Evolutionary conservation across 1,140 invertebrate species (phyloP).

Genomic region (Brachionus sp.): DNA sequence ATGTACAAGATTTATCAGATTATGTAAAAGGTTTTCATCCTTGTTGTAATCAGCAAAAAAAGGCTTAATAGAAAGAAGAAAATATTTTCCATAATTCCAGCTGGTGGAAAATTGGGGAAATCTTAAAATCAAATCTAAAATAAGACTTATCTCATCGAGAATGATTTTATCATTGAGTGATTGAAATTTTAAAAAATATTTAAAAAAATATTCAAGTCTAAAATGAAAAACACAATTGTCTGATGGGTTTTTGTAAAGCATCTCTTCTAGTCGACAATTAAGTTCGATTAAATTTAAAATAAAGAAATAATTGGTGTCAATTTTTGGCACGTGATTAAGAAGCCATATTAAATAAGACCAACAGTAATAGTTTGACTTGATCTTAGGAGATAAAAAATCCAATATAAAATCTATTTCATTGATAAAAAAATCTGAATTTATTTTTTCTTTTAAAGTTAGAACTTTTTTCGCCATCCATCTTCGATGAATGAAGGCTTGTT

Average conservation of each 20-base stretch:
- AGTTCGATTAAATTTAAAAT: background rate
- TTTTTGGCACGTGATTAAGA: background rate
- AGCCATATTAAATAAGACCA: conserved; percentile 44
- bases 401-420: background rate
- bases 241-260: conserved; percentile 24
- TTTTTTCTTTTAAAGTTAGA: background rate
- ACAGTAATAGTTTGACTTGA: conserved; percentile 43
- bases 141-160: background rate
- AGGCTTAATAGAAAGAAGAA: background rate
- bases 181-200: background rate
- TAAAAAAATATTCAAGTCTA: background rate
- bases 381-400: background rate
- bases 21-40: background rate
- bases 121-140: background rate
- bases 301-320: background rate
- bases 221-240: conserved; percentile 31
- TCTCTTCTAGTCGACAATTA: background rate
- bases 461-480: background rate
- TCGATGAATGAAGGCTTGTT: conserved; percentile 37
- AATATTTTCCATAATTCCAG: conserved; percentile 34
- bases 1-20: background rate
- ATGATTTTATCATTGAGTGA: background rate
- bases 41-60: background rate
- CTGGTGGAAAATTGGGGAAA: background rate
- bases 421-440: background rate